Evolutionary conservation across 2,888 invertebrate genomes (phyloP).

Genomic region (Cheilosia grossa): DNA sequence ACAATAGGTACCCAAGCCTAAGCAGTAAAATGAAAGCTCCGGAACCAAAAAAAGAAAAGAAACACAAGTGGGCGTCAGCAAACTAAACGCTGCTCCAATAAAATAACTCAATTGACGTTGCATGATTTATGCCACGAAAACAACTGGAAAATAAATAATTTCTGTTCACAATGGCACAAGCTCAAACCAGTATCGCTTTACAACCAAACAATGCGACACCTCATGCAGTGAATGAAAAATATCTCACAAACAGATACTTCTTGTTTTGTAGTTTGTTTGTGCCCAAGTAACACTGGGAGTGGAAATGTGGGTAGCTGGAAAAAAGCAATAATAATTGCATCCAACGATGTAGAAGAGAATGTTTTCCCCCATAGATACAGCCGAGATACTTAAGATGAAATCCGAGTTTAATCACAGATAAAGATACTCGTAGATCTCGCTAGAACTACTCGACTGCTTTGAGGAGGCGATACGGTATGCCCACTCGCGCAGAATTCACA

Average conservation of each 20-base stretch:
- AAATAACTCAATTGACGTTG: slow-evolving; percentile 50
- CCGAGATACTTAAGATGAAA: slow-evolving; percentile 48
- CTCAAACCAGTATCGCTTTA: slow-evolving; percentile 6
- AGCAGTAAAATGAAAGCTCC: slow-evolving; percentile 6
- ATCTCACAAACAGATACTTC: background rate
- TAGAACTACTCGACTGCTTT: slow-evolving; percentile 13
- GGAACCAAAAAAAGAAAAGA: background rate
- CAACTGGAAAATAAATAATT: slow-evolving; percentile 15
- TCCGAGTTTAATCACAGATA: slow-evolving; percentile 57
- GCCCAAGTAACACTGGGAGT: slow-evolving; percentile 35
- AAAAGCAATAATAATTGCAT: slow-evolving; percentile 25
- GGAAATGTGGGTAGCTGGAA: slow-evolving; percentile 9
- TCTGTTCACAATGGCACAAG: background rate
- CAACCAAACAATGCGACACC: slow-evolving; percentile 64
- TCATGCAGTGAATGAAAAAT: slow-evolving; percentile 40
- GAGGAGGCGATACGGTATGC: slow-evolving; percentile 51
- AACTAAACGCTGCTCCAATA: slow-evolving; percentile 52
- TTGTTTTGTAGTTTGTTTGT: slow-evolving; percentile 8
- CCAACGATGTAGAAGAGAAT: slow-evolving; percentile 43
- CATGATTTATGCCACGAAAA: slow-evolving; percentile 49
- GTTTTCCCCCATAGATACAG: slow-evolving; percentile 9
- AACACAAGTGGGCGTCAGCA: slow-evolving; percentile 45
- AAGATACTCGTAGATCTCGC: slow-evolving; percentile 20
- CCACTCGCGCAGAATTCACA: slow-evolving; percentile 50
- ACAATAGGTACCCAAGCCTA: slow-evolving; percentile 4